Percentiles rank a stretch among this genome's conserved stretches.
Conservation (phyloP, 2,113 vertebrate species). For the Polypterus bichir region DNA sequence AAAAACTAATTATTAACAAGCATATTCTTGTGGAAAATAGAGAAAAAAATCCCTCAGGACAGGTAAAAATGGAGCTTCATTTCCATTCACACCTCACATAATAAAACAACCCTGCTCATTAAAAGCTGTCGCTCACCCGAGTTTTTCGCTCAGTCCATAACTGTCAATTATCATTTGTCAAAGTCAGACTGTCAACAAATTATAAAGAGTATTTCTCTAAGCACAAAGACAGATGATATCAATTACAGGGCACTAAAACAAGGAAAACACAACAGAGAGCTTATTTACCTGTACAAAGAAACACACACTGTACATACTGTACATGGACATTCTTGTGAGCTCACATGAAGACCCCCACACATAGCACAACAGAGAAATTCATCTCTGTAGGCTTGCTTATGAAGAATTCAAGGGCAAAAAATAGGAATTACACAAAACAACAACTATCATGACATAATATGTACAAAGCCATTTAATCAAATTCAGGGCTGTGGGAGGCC, state of each 20-base stretch:
- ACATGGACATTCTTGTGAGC: too few species aligned
- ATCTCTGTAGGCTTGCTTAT: too few species aligned
- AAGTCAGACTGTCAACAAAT: constrained; percentile 37
- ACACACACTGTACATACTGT: too few species aligned
- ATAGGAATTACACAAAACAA: too few species aligned
- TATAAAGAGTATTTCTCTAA: constrained; percentile 31
- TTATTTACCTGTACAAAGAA: not conserved
- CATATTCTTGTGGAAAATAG: constrained; percentile 38
- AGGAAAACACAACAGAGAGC: constrained; percentile 24
- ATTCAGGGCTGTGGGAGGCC: too few species aligned
- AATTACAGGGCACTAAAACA: constrained; percentile 6
- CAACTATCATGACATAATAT: too few species aligned
- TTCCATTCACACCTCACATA: constrained; percentile 47
- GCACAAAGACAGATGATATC: constrained; percentile 22
- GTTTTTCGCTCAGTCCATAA: constrained; percentile 14
- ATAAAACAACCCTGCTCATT: constrained; percentile 45
- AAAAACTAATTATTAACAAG: constrained; percentile 25
- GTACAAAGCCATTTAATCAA: too few species aligned
- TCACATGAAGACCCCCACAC: too few species aligned
- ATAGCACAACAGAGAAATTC: too few species aligned
- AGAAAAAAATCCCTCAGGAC: constrained; percentile 41
- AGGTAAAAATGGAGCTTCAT: constrained; percentile 40
- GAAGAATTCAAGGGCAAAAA: too few species aligned
- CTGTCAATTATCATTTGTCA: constrained; percentile 40
- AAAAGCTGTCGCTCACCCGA: constrained; percentile 44